Base-by-base conservation (phyloP, 2,888 invertebrate genomes). In the Nomada flava region DNA sequence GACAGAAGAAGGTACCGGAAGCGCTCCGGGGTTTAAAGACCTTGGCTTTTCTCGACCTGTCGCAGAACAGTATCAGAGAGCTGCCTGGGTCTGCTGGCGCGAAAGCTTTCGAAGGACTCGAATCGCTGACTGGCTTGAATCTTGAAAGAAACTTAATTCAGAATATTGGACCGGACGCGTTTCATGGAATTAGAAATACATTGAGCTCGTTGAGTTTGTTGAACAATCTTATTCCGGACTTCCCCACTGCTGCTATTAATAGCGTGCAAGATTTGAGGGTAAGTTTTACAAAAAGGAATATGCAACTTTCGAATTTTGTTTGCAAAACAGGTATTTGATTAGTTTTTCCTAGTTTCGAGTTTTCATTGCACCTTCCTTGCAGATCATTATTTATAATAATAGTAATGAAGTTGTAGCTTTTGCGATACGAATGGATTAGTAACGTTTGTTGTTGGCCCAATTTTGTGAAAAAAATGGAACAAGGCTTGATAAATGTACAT, bases 61-160 rank as follows among this genome's bases (percentile, higher is more conserved):
- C 98, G 0, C 97, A 98, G 94, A 98, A 98, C 92, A 96, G 97
- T 89, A 96, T 98, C 63, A 95, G 96, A 86, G 97, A 97, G 92
- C 94, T 98, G 76, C 97, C 97, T 0, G 97, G 97, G 0, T 94
- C 95, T 0, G 95, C 95, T 50, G 96, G 96, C 15, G 95, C 94
- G 20, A 95, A 94, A 65, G 96, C 96, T 2, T 97, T 98, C 90
- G 96, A 97, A 88, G 97, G 97, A 29, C 94, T 98, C 69, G 96
- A 97, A 86, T 96, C 98, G 0, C 94, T 98, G 74, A 98, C 98
- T 4, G 98, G 98, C 18, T 94, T 98, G 15, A 98, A 98, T 94
- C 95, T 98, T 88, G 98, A 98, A 94, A 94, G 98, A 90, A 98
- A 98, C 94, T 95, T 98, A 65, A 96, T 98, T 75, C 97, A 97